Percentiles rank a stretch among this genome's conserved stretches.
Evolutionary conservation across 2,888 invertebrate genomes (phyloP).

Genomic region (Baronia brevicornis): DNA sequence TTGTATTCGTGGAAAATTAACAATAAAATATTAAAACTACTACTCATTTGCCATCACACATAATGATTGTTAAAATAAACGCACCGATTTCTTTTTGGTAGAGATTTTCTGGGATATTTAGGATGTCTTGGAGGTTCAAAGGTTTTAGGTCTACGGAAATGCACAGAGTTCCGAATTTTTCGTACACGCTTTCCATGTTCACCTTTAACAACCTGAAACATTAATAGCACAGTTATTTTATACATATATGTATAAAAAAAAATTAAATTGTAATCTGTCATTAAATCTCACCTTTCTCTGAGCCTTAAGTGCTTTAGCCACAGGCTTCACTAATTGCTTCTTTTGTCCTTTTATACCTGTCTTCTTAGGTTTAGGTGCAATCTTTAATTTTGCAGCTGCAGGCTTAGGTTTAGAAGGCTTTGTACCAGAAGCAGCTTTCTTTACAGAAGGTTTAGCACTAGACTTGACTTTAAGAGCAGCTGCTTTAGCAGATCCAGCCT

Average conservation of each 20-base stretch:
- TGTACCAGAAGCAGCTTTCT: constrained; percentile 67
- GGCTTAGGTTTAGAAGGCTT: constrained; percentile 68
- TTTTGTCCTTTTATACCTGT: constrained; percentile 74
- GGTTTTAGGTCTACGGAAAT: constrained; percentile 96
- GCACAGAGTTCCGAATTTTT: constrained; percentile 95
- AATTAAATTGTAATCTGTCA: constrained; percentile 9
- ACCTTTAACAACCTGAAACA: constrained; percentile 88
- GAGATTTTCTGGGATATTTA: constrained; percentile 96
- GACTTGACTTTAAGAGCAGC: constrained; percentile 68
- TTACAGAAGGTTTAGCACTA: constrained; percentile 67
- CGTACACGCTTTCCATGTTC: constrained; percentile 90
- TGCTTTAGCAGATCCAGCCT: constrained; percentile 72
- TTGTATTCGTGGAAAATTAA: too few relatives aligned
- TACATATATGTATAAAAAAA: constrained; percentile 4
- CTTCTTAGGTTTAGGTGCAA: constrained; percentile 73
- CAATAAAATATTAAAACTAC: too few relatives aligned
- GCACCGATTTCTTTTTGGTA: constrained; percentile 93
- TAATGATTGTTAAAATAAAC: too few relatives aligned
- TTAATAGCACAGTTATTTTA: constrained; percentile 9
- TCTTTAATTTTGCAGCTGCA: constrained; percentile 65
- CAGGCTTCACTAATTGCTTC: constrained; percentile 66
- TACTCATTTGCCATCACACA: too few relatives aligned
- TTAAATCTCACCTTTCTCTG: constrained; percentile 83
- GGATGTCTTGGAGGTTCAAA: constrained; percentile 93
- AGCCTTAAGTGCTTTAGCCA: constrained; percentile 88